Evolutionary conservation across 2,888 invertebrate genomes (phyloP), one percentile per base, ranked within the genome.

Genomic region (Drosophila neonasuta): DNA sequence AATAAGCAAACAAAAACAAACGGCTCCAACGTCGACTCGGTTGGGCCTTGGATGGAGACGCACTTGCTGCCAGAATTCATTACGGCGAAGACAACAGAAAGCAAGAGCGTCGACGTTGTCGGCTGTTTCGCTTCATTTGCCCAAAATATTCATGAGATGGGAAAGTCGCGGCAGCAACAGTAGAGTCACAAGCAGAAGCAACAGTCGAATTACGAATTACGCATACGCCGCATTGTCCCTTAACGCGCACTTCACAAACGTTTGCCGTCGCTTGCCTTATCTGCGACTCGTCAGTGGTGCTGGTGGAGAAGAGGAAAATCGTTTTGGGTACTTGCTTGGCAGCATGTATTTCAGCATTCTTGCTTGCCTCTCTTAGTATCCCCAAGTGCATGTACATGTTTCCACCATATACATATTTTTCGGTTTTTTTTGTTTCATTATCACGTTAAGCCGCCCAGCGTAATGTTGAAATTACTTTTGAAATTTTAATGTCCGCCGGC

Each of bases 391-490:
- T 63, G 48, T 45, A 68, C 58, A 72, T 63, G 62, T 60, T 67
- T 60, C 42, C 42, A 51, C 39, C 51, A 65, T 63, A 45, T 30
- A 20, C 7, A 36, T 34, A 34, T 36, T 13, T 15, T 50, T 13
- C 44, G 24, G 24, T 36, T 24, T 20, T 24, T 51, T 13, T 44
- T 49, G 72, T 68, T 66, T 63, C 63, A 77, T 78, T 73, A 70
- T 63, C 73, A 50, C 56, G 44, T 49, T 49, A 57, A 63, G 68
- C 56, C 54, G 46, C 64, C 65, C 57, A 54, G 45, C 46, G 49
- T 60, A 80, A 78, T 80, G 62, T 66, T 57, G 61, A 78, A 76
- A 80, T 80, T 73, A 76, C 80, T 80, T 80, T 78, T 74, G 60
- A 80, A 80, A 82, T 78, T 78, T 80, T 68, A 76, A 74, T 74